Base-by-base conservation (phyloP, 2,888 invertebrate species). In the Acleris sparsana region DNA sequence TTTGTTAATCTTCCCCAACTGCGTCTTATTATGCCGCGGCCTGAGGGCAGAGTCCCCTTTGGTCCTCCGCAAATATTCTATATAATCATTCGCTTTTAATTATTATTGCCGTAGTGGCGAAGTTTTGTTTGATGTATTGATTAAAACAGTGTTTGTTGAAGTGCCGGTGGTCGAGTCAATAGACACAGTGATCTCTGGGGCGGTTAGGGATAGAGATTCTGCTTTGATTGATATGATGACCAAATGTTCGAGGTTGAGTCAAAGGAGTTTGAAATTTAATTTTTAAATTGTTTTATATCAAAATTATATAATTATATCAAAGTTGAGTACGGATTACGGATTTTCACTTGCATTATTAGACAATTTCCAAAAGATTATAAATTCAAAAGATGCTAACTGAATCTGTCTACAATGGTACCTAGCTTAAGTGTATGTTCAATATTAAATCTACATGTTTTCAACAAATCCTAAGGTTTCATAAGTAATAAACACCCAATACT, bases 41-140 rank as follows among this genome's bases (percentile, higher is more conserved):
- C 66, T 51, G 52, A 29, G 62, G 66, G 66, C 66, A 62, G 20
- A 66, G 61, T 66, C 79, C 85, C 88, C 85, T 85, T 82, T 79
- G 80, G 89, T 91, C 92, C 92, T 92, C 80, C 80, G 81, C 91
- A 92, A 92, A 92, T 92, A 92, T 92, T 87, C 87, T 82, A 85
- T 84, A 87, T 88, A 90, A 92, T 92, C 86, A 91, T 92, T 87
- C 89, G 87, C 83, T 92, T 92, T 92, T 92, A 92, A 92, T 92
- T 92, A 92, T 92, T 92, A 92, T 92, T 88, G 89, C 87, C 85
- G 72, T 73, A 86, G 87, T 85, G 87, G 87, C 82, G 81, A 85
- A 88, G 86, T 89, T 88, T 84, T 92, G 92, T 92, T 92, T 92
- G 92, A 92, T 87, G 90, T 91, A 92, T 92, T 92, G 92, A 92